Evolutionary conservation across 2,888 invertebrate species (phyloP).

Genomic region (Choristoneura rosaceana): DNA sequence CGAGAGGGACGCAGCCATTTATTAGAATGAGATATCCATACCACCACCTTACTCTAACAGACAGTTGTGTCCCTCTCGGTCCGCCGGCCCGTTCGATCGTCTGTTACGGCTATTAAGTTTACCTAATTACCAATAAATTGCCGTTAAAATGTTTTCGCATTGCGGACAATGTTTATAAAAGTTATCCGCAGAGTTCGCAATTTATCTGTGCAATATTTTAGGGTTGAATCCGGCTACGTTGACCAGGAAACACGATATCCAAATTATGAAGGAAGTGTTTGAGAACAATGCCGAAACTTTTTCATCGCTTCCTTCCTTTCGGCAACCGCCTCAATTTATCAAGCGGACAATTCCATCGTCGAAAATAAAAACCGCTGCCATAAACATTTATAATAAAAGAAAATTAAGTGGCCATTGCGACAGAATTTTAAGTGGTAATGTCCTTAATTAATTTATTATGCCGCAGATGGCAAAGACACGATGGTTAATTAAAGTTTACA

Average conservation of each 20-base stretch:
- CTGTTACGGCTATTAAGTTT: too few relatives aligned
- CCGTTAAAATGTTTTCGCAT: constrained; percentile 58
- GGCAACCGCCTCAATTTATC: constrained; percentile 64
- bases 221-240: constrained; percentile 53
- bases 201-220: constrained; percentile 71
- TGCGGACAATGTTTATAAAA: constrained; percentile 63
- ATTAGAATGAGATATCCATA: too few relatives aligned
- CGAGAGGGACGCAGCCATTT: too few relatives aligned
- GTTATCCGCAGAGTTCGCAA: constrained; percentile 63
- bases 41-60: too few relatives aligned
- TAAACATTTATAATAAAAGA: constrained; percentile 45
- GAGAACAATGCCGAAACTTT: constrained; percentile 70
- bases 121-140: constrained; percentile 69
- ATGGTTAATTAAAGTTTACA: constrained; percentile 22
- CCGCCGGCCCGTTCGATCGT: too few relatives aligned
- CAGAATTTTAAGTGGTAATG: constrained; percentile 36
- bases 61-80: too few relatives aligned
- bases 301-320: constrained; percentile 64
- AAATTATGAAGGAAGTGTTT: constrained; percentile 71
- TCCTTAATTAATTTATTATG: constrained; percentile 32
- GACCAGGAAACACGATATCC: constrained; percentile 66
- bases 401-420: constrained; percentile 40
- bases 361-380: constrained; percentile 44
- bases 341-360: constrained; percentile 55
- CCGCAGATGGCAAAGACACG: constrained; percentile 14